These are phyloP conservation scores for Xestoiulus laeticollis DNA, from an alignment of 2,888 invertebrate species.

Conservation along the genomic window DNA sequence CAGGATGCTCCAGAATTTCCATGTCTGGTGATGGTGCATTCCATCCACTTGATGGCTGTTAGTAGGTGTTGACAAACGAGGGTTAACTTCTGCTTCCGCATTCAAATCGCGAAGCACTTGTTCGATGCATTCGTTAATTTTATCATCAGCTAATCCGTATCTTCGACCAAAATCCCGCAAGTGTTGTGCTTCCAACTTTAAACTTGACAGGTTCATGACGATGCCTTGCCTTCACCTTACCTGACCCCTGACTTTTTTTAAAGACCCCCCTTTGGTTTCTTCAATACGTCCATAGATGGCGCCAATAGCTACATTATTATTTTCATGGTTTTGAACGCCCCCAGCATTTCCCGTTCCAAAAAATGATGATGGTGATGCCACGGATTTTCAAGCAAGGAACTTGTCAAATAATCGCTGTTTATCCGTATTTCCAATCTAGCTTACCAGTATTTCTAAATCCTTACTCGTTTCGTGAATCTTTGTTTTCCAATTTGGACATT, in stretches of 20 bases:
- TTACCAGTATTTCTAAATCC: not conserved
- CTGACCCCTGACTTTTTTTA: not conserved
- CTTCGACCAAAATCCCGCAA: slow-evolving; percentile 44
- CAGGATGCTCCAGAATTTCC: not conserved
- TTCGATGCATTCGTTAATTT: slow-evolving; percentile 52
- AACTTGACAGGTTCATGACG: slow-evolving; percentile 16
- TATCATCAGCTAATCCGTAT: slow-evolving; percentile 24
- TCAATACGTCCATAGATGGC: not conserved
- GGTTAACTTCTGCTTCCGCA: not conserved
- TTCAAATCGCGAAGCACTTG: slow-evolving; percentile 44
- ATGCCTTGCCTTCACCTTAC: not conserved
- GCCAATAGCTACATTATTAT: not conserved
- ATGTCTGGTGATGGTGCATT: not conserved
- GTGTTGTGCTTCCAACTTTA: slow-evolving; percentile 8
- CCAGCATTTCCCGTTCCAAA: slow-evolving; percentile 26
- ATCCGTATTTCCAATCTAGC: not conserved
- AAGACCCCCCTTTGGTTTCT: not conserved
- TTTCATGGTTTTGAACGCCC: not conserved
- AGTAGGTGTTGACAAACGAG: not conserved
- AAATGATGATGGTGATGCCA: slow-evolving; percentile 4
- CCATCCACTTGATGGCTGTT: not conserved
- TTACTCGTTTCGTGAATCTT: not conserved
- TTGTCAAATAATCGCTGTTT: not conserved
- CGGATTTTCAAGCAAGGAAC: not conserved
- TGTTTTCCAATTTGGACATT: not conserved